phyloP scores from a whole-genome alignment of 1,140 invertebrate genomes.

The Caenorhabditis briggsae region DNA sequence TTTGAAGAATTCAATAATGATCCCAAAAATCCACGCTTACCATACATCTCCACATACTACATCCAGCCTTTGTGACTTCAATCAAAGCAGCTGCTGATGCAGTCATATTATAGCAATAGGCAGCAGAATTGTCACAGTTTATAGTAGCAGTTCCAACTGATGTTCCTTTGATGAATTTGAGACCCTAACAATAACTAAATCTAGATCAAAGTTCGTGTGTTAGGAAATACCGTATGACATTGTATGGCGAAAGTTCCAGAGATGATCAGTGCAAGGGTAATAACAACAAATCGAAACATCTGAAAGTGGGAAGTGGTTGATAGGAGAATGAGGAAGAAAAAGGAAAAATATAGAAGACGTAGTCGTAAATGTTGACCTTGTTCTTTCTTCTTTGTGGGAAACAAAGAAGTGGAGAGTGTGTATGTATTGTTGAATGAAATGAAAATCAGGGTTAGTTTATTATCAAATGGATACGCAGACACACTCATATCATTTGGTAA shows the following conservation, averaged over 20 bases:
- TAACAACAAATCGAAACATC: conserved; percentile 9
- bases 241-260: conserved; percentile 12
- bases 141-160: conserved; percentile 54
- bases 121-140: conserved; percentile 55
- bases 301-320: conserved; percentile 1
- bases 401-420: background rate
- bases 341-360: background rate
- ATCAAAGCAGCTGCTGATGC: conserved; percentile 58
- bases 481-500: conserved; percentile 24
- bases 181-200: conserved; percentile 67
- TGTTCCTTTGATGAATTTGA: conserved; percentile 61
- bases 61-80: conserved; percentile 62
- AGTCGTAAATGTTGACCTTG: conserved; percentile 8
- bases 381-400: conserved; percentile 25
- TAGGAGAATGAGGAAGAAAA: background rate
- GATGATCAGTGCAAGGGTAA: background rate
- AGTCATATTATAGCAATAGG: conserved; percentile 62
- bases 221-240: conserved; percentile 40
- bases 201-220: background rate
- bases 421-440: conserved; percentile 10
- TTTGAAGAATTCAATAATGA: background rate
- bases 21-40: background rate
- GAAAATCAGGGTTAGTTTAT: background rate
- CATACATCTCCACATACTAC: conserved; percentile 64
- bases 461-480: conserved; percentile 35